Conservation (phyloP, 2,797 vertebrate genomes). For the Phylloscopus collybita region DNA sequence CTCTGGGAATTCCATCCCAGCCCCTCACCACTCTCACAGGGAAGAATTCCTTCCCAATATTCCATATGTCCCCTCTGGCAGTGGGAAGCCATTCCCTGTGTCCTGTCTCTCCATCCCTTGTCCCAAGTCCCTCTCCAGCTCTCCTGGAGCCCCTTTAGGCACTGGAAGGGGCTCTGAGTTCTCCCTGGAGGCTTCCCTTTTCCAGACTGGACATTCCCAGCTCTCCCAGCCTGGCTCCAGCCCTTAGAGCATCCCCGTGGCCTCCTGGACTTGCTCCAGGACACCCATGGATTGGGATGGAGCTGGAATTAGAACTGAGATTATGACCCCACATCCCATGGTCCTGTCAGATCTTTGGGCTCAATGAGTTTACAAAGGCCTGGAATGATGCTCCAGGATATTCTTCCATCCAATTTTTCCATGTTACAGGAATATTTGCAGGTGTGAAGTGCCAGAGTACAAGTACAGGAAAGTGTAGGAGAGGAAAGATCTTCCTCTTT, state of each 20-base stretch:
- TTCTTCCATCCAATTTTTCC: background rate
- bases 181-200: rapidly evolving
- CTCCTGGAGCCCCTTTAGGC: background rate
- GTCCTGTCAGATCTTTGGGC: background rate
- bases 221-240: background rate
- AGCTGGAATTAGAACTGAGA: background rate
- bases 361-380: rapidly evolving
- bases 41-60: background rate
- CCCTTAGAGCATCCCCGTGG: rapidly evolving
- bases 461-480: background rate
- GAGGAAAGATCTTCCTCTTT: background rate
- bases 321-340: background rate
- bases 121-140: background rate
- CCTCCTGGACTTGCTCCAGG: background rate
- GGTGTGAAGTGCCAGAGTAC: background rate
- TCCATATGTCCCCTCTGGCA: rapidly evolving
- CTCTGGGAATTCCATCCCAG: background rate
- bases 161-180: rapidly evolving
- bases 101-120: background rate
- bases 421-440: background rate
- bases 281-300: background rate
- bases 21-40: rapidly evolving
- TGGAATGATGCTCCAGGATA: background rate
- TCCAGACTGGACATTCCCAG: background rate
- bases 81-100: background rate